phyloP scores from a whole-genome alignment of 2,113 vertebrate species.

The Lycaon pictus region DNA sequence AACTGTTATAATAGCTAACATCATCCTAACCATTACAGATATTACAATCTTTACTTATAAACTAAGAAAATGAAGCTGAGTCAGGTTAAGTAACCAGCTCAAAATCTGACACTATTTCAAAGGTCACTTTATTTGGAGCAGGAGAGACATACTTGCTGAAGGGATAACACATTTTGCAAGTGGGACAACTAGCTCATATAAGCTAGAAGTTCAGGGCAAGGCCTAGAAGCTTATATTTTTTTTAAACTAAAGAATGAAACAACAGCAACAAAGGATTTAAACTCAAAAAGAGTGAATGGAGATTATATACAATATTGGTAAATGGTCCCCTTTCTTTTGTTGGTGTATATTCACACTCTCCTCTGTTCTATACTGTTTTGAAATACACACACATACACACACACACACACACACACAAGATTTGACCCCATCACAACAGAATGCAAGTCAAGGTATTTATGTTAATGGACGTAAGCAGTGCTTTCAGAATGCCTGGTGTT shows the following conservation, averaged over 20 bases:
- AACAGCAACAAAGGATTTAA: background rate
- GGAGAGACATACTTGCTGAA: fast-evolving
- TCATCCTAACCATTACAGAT: background rate
- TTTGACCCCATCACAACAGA: background rate
- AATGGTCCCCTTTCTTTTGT: background rate
- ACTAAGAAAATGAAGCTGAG: background rate
- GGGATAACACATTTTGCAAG: background rate
- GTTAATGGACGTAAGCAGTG: background rate
- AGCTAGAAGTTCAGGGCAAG: background rate
- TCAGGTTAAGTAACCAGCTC: background rate
- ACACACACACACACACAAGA: background rate
- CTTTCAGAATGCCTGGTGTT: background rate
- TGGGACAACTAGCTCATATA: background rate
- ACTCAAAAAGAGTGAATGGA: background rate
- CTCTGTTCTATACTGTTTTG: background rate
- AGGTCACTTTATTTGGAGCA: background rate
- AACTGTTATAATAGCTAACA: background rate
- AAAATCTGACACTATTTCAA: background rate
- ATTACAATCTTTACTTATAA: background rate
- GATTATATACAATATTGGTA: background rate
- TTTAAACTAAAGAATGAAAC: background rate
- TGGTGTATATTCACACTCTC: background rate
- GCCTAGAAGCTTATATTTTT: background rate
- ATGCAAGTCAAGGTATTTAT: background rate
- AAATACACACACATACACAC: background rate